Conservation (phyloP, 30 jellyfish, hydroid and myxozoan genomes). For the Hydra vulgaris region DNA sequence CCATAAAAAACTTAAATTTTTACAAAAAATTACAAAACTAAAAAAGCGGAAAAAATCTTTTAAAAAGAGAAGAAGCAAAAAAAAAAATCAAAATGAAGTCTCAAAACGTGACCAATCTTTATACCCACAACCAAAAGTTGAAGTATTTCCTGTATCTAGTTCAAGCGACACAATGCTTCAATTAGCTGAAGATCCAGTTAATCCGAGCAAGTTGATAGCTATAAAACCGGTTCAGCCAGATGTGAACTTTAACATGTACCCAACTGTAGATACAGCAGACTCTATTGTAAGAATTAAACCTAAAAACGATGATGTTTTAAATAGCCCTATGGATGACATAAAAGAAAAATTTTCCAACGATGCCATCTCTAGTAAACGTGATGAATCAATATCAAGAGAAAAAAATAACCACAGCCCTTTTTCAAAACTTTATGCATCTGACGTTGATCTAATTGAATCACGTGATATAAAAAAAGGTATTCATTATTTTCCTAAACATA, state of each 20-base stretch:
- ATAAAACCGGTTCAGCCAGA: not conserved
- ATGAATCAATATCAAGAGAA: not conserved
- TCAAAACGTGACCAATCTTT: not conserved
- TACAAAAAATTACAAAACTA: no score
- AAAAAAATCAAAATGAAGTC: not conserved
- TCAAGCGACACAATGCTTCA: not conserved
- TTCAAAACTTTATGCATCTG: not conserved
- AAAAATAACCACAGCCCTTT: not conserved
- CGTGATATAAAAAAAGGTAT: not conserved
- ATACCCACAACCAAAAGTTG: not conserved
- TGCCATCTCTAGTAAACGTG: not conserved
- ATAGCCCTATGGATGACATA: not conserved
- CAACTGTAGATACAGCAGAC: not conserved
- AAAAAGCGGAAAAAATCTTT: not conserved
- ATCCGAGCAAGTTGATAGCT: not conserved
- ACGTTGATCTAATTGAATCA: not conserved
- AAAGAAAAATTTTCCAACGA: not conserved
- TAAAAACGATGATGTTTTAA: not conserved
- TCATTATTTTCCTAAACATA: not conserved
- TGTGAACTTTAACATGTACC: not conserved
- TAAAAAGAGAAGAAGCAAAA: not conserved
- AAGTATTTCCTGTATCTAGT: not conserved
- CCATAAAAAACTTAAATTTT: no score
- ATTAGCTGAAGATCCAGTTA: not conserved
- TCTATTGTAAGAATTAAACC: not conserved